Evolutionary conservation across 2,888 invertebrate genomes (phyloP).

Genomic region (Drosophila vallismaia): DNA sequence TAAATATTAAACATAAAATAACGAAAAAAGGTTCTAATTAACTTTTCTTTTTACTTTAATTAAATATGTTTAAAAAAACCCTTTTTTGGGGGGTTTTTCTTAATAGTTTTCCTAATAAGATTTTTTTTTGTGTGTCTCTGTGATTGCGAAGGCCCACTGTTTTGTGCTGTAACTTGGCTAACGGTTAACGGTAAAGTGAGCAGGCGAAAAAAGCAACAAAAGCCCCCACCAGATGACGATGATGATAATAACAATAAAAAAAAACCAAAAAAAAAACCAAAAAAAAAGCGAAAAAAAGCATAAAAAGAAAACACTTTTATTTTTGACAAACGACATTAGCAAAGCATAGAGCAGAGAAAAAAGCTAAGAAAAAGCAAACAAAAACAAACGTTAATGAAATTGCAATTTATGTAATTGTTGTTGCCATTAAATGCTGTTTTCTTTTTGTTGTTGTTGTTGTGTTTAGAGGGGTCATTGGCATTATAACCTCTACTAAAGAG

Average conservation of each 20-base stretch:
- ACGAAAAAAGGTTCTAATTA: too few relatives aligned
- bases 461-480: constrained; percentile 28
- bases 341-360: constrained; percentile 19
- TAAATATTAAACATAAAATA: too few relatives aligned
- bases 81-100: neutral
- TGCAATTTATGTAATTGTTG: constrained; percentile 73
- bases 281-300: too few relatives aligned
- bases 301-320: constrained; percentile 19
- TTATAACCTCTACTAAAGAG: constrained; percentile 13
- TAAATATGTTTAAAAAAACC: neutral
- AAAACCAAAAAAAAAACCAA: constrained; percentile 8
- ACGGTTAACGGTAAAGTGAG: constrained; percentile 68
- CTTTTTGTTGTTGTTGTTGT: too few relatives aligned
- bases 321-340: constrained; percentile 42
- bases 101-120: neutral
- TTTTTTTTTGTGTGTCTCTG: constrained; percentile 23
- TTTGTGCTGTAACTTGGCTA: constrained; percentile 61
- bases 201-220: constrained; percentile 47
- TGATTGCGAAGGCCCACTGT: constrained; percentile 32
- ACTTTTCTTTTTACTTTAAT: too few relatives aligned
- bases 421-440: constrained; percentile 19
- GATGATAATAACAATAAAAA: constrained; percentile 29
- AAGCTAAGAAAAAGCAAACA: constrained; percentile 8
- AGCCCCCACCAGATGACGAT: constrained; percentile 12
- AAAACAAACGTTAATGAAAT: constrained; percentile 58